Conservation (phyloP, 1,140 invertebrate species). For the Bombus confusus region DNA sequence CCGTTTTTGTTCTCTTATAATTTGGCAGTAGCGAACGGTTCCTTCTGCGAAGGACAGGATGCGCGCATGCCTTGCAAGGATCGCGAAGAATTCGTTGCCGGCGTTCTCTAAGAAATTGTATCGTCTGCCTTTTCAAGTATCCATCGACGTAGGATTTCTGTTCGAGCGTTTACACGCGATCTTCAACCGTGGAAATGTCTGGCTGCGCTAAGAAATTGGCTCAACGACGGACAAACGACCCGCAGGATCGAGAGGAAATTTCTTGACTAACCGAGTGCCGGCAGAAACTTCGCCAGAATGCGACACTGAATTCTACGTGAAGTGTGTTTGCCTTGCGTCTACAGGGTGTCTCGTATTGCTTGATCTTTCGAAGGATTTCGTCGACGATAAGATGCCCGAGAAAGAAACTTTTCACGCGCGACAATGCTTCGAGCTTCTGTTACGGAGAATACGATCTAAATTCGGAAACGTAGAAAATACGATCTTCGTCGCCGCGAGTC, state of each 20-base stretch:
- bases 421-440: accelerated
- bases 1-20: slow-evolving; percentile 49
- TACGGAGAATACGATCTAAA: too few species aligned
- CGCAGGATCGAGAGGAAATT: background rate
- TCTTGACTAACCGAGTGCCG: background rate
- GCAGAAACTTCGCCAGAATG: background rate
- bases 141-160: background rate
- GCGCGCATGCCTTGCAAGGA: slow-evolving; percentile 41
- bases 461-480: too few species aligned
- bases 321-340: background rate
- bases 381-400: background rate
- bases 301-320: background rate
- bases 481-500: accelerated
- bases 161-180: background rate
- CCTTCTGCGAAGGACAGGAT: slow-evolving; percentile 39
- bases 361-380: background rate
- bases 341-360: background rate
- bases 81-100: slow-evolving; percentile 33
- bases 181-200: background rate
- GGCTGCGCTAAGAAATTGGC: background rate
- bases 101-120: slow-evolving; percentile 39
- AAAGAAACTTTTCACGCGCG: background rate
- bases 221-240: background rate
- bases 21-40: slow-evolving; percentile 49
- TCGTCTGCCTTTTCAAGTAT: slow-evolving; percentile 42